Conservation (phyloP, 2,113 vertebrate genomes). For the Austrofundulus limnaeus region DNA sequence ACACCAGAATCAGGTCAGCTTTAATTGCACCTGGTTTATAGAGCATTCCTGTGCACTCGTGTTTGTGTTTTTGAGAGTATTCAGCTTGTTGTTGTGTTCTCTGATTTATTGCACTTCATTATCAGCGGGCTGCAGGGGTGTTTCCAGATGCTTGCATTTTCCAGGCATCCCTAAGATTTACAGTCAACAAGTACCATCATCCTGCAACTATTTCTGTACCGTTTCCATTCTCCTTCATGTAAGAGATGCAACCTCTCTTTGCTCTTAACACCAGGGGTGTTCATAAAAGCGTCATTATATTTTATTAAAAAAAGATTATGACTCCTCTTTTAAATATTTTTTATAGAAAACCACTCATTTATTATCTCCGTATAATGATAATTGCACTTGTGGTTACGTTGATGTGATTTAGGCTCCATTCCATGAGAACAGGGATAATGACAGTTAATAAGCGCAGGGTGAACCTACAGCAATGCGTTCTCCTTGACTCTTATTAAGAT, state of each 20-base stretch:
- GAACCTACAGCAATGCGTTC: conserved; percentile 8
- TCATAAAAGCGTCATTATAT: neutral
- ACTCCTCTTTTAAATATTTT: neutral
- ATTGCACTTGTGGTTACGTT: conserved; percentile 2
- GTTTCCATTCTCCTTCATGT: conserved; percentile 23
- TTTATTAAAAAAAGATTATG: no score
- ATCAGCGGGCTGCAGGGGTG: conserved; percentile 54
- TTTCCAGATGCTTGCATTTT: conserved; percentile 63
- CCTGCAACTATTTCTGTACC: conserved; percentile 32
- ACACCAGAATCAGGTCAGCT: conserved; percentile 10
- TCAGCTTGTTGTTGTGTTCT: conserved; percentile 56
- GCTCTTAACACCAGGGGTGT: neutral
- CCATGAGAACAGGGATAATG: conserved; percentile 18
- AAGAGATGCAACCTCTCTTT: conserved; percentile 4
- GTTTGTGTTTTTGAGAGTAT: conserved; percentile 21
- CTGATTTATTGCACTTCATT: conserved; percentile 67
- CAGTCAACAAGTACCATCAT: conserved; percentile 63
- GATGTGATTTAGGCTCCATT: conserved; percentile 8
- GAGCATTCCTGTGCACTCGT: conserved; percentile 42
- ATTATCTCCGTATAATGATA: conserved; percentile 10
- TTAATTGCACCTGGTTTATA: conserved; percentile 47
- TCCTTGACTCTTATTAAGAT: conserved; percentile 16
- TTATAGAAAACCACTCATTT: neutral
- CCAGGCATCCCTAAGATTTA: conserved; percentile 63
- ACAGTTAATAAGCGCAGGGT: conserved; percentile 7